Conservation (phyloP, 2,113 vertebrate species). For the Genyomyrus donnyi region DNA sequence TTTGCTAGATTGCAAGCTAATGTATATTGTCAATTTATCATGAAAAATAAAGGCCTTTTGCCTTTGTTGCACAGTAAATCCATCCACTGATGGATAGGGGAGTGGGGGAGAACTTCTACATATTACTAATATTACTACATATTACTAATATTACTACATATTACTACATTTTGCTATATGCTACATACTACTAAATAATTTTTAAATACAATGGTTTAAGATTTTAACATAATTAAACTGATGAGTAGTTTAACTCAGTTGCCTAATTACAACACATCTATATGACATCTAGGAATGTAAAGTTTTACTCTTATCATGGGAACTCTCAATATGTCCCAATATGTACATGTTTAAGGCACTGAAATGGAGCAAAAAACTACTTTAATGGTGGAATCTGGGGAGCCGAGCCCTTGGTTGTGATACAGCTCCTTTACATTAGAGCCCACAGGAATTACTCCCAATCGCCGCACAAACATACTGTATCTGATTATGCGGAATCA, state of each 20-base stretch:
- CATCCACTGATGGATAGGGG: background rate
- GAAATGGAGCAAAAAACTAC: background rate
- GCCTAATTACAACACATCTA: background rate
- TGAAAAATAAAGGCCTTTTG: background rate
- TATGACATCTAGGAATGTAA: background rate
- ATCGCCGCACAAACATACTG: background rate
- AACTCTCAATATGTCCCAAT: background rate
- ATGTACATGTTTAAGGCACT: background rate
- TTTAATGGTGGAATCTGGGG: background rate
- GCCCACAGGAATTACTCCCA: background rate
- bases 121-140: background rate
- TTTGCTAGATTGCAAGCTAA: background rate
- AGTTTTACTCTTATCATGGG: background rate
- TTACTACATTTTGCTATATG: background rate
- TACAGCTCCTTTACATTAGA: background rate
- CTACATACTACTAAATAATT: background rate
- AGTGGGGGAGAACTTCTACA: background rate
- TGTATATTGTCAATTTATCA: background rate
- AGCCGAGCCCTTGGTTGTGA: background rate
- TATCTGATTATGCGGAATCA: background rate
- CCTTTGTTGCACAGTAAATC: background rate
- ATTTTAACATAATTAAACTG: background rate
- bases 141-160: background rate
- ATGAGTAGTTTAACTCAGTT: background rate
- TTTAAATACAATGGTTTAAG: background rate